A percentile compares a stretch with the other conserved stretches of the same genome.
Evolutionary conservation across 2,797 vertebrate genomes (phyloP).

Genomic region (Coreius guichenoti): DNA sequence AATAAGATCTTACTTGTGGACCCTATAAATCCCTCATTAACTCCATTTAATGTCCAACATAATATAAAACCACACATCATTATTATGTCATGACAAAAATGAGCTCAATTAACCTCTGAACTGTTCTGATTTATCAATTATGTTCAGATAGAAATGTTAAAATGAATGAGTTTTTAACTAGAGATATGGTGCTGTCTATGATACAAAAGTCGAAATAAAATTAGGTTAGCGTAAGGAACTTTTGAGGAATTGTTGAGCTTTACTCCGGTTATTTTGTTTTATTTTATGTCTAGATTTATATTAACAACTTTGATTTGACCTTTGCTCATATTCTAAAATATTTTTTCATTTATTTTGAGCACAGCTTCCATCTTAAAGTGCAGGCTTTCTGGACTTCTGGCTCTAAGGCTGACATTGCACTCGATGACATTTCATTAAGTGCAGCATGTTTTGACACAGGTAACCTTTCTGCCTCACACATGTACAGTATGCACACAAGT

Average conservation of each 20-base stretch:
- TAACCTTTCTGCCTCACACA: conserved; percentile 61
- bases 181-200: background rate
- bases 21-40: no score
- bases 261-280: background rate
- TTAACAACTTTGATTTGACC: background rate
- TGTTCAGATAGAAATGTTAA: background rate
- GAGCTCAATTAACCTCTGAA: background rate
- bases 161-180: background rate
- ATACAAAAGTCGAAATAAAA: background rate
- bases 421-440: conserved; percentile 86
- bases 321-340: conserved; percentile 5
- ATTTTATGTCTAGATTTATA: background rate
- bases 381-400: conserved; percentile 81
- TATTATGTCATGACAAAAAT: background rate
- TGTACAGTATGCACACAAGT: background rate
- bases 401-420: conserved; percentile 84
- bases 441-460: conserved; percentile 83
- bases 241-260: background rate
- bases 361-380: conserved; percentile 86
- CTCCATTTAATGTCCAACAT: background rate
- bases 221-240: background rate
- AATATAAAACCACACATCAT: background rate
- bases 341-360: conserved; percentile 38
- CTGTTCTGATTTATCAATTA: background rate
- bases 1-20: background rate